A percentile compares a stretch with the other conserved stretches of the same genome.
phyloP scores from a whole-genome alignment of 2,113 vertebrate species.

The Rhinogobius similis region DNA sequence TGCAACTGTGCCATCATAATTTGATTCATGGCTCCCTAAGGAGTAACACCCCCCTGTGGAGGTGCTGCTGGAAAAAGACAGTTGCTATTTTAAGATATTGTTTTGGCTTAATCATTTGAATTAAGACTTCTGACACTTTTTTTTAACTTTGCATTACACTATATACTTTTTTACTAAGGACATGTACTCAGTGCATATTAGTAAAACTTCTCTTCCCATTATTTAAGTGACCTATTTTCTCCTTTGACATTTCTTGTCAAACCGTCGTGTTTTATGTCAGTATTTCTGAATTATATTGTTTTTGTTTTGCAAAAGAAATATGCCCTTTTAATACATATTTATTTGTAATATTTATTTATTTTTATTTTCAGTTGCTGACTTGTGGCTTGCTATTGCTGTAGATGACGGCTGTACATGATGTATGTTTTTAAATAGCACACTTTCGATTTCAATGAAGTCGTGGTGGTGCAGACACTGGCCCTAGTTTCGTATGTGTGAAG shows the following conservation, averaged over 20 bases:
- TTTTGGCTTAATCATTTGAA: neutral
- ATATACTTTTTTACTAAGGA: neutral
- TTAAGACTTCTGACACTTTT: neutral
- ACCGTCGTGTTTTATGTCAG: slow-evolving; percentile 29
- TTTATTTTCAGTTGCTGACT: slow-evolving; percentile 13
- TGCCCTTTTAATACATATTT: slow-evolving; percentile 28
- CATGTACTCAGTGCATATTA: too few species aligned
- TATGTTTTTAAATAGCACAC: slow-evolving; percentile 4
- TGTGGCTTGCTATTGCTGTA: slow-evolving; percentile 10
- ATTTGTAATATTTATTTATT: slow-evolving; percentile 18
- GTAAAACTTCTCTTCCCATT: neutral
- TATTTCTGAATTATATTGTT: slow-evolving; percentile 19
- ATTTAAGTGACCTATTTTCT: slow-evolving; percentile 10
- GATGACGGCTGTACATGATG: slow-evolving; percentile 13
- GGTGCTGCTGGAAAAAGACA: slow-evolving; percentile 14
- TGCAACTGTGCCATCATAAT: slow-evolving; percentile 43
- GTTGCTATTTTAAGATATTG: slow-evolving; percentile 20
- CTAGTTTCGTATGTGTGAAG: neutral
- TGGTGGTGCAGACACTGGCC: neutral
- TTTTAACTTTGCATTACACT: neutral
- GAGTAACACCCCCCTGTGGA: slow-evolving; percentile 51
- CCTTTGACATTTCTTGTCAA: too few species aligned
- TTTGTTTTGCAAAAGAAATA: slow-evolving; percentile 14
- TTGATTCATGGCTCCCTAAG: slow-evolving; percentile 60
- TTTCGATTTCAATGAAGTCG: neutral